A percentile compares a stretch with the other conserved stretches of the same genome.
These are phyloP conservation scores for Rhagium mordax DNA, from an alignment of 2,888 invertebrate species.

Conservation along the genomic window DNA sequence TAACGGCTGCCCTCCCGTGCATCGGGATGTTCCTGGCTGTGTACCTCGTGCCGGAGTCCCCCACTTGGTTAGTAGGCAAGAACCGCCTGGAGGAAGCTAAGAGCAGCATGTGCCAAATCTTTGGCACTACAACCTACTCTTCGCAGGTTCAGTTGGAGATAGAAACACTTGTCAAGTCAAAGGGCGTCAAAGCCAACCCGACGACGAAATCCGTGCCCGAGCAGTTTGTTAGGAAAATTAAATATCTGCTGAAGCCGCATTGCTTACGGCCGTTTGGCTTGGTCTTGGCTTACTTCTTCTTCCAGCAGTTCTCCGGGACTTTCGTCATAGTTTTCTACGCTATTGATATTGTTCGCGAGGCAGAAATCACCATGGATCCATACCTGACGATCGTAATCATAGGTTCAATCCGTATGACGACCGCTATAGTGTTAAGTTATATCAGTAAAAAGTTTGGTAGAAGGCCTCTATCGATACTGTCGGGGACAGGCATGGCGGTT, in stretches of 20 bases:
- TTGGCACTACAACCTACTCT: constrained; percentile 62
- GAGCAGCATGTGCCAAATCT: constrained; percentile 67
- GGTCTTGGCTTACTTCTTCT: constrained; percentile 72
- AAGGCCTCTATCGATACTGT: constrained; percentile 73
- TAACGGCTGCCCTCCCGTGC: constrained; percentile 69
- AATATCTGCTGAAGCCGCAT: constrained; percentile 64
- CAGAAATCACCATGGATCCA: constrained; percentile 70
- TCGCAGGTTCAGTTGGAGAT: constrained; percentile 60
- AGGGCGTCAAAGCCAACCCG: constrained; percentile 44
- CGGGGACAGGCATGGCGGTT: constrained; percentile 74
- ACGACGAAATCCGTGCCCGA: constrained; percentile 47
- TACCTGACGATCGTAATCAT: constrained; percentile 72
- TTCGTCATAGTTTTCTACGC: constrained; percentile 75
- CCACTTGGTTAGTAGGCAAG: constrained; percentile 72
- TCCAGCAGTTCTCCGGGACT: constrained; percentile 75
- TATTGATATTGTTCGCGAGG: constrained; percentile 70
- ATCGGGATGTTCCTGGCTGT: constrained; percentile 67
- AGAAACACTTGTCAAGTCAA: constrained; percentile 56
- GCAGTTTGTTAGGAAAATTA: constrained; percentile 58
- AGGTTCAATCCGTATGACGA: constrained; percentile 70
- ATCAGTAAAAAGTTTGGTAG: constrained; percentile 74
- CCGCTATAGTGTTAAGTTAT: constrained; percentile 69
- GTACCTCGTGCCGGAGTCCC: constrained; percentile 72
- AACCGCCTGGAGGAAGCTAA: constrained; percentile 71
- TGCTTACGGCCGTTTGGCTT: constrained; percentile 71